These are phyloP conservation scores for Garra rufa DNA, from an alignment of 2,113 vertebrate genomes.

Conservation along the genomic window DNA sequence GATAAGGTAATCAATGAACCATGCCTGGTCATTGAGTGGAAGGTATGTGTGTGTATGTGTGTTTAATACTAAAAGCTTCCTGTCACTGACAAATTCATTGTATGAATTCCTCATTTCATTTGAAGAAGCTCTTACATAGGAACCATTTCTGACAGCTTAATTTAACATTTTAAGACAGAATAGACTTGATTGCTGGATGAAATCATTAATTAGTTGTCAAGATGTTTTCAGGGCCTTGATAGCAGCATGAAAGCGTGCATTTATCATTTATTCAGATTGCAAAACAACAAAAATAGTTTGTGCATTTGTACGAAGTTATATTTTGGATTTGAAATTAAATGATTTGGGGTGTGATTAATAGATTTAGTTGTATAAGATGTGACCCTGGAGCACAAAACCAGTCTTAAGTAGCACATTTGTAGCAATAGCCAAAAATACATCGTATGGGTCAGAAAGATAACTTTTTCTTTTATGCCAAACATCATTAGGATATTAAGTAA, in stretches of 20 bases:
- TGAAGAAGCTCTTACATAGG: constrained; percentile 32
- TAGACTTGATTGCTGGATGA: constrained; percentile 17
- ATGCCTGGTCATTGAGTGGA: constrained; percentile 35
- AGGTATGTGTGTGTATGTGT: constrained; percentile 5
- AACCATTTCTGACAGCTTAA: constrained; percentile 42
- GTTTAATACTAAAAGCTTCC: constrained; percentile 52
- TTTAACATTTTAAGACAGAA: constrained; percentile 36
- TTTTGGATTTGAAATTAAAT: background rate
- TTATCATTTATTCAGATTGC: background rate
- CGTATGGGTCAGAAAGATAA: too few relatives aligned
- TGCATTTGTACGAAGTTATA: background rate
- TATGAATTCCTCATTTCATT: background rate
- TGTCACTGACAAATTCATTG: constrained; percentile 30
- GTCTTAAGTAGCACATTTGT: too few relatives aligned
- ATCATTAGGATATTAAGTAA: too few relatives aligned
- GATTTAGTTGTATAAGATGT: too few relatives aligned
- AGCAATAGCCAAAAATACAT: too few relatives aligned
- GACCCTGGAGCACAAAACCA: too few relatives aligned
- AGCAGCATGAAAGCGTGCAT: background rate
- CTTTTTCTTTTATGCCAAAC: too few relatives aligned
- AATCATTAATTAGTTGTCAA: constrained; percentile 29
- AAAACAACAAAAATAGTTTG: background rate
- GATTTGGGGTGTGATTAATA: too few relatives aligned
- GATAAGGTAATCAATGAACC: constrained; percentile 57
- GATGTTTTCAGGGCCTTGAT: background rate